Percentiles rank a stretch among this genome's conserved stretches.
These are phyloP conservation scores for Arbacia lixula DNA, from an alignment of 53 echinoderm and acorn worm species.

Conservation along the genomic window DNA sequence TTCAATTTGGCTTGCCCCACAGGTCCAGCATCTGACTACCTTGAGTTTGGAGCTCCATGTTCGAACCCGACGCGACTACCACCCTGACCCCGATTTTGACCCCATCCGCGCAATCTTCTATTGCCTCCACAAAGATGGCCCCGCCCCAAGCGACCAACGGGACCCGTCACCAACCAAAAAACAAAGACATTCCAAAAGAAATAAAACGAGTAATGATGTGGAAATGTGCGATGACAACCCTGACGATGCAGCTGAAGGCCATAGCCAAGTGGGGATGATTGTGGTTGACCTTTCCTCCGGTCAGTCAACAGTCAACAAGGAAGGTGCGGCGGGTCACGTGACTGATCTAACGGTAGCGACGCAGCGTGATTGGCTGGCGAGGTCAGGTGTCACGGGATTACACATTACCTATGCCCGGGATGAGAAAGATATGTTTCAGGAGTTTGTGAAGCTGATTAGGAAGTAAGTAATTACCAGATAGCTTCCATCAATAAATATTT, in stretches of 20 bases:
- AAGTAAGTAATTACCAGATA: no score
- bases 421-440: slow-evolving; percentile 81
- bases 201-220: background rate
- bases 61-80: slow-evolving; percentile 82
- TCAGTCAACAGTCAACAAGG: background rate
- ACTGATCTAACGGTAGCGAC: slow-evolving; percentile 24
- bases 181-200: no score
- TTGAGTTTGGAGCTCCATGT: slow-evolving; percentile 90
- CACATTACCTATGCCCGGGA: slow-evolving; percentile 61
- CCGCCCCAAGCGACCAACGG: background rate
- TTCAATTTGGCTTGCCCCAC: no score
- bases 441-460: slow-evolving; percentile 71
- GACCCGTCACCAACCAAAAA: no score
- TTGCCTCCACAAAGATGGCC: slow-evolving; percentile 76
- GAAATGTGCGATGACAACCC: slow-evolving; percentile 27
- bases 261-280: slow-evolving; percentile 42
- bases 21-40: slow-evolving; percentile 91
- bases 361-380: slow-evolving; percentile 49
- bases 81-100: slow-evolving; percentile 86
- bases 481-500: no score
- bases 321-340: background rate
- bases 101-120: slow-evolving; percentile 91
- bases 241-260: slow-evolving; percentile 6
- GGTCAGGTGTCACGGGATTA: slow-evolving; percentile 72
- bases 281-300: slow-evolving; percentile 53